Evolutionary conservation across 2,888 invertebrate genomes (phyloP).

Genomic region (Invenusta paracnida): DNA sequence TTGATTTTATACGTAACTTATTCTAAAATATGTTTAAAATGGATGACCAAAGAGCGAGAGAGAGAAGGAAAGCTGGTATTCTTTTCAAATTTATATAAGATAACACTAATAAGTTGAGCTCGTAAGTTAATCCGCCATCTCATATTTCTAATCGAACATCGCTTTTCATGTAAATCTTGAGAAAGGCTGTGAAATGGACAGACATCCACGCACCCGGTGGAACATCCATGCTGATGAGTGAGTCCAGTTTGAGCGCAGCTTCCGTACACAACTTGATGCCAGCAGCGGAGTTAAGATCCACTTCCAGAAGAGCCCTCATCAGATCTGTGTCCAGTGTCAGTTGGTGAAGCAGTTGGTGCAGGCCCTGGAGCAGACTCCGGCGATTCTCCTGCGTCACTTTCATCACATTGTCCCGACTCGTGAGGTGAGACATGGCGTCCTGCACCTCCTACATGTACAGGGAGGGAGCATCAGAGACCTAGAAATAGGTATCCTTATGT

Average conservation of each 20-base stretch:
- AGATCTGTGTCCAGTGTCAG: slow-evolving; percentile 70
- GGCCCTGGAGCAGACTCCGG: background rate
- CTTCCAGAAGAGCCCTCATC: slow-evolving; percentile 69
- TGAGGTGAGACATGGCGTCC: background rate
- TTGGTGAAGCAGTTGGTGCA: slow-evolving; percentile 63
- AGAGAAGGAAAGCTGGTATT: too few species aligned
- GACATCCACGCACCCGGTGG: background rate
- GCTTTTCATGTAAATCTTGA: too few species aligned
- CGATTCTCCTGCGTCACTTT: background rate
- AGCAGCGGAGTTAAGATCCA: slow-evolving; percentile 68
- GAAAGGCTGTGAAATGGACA: background rate
- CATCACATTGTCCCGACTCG: background rate
- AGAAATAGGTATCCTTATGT: too few species aligned
- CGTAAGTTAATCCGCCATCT: too few species aligned
- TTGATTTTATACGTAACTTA: too few species aligned
- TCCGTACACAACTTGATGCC: slow-evolving; percentile 63
- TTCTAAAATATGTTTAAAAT: too few species aligned
- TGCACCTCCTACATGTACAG: background rate
- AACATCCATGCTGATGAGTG: background rate
- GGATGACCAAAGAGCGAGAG: too few species aligned
- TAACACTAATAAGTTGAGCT: too few species aligned
- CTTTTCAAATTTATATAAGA: too few species aligned
- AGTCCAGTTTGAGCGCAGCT: slow-evolving; percentile 64
- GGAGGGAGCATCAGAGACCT: too few species aligned
- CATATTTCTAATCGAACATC: too few species aligned